Conservation (phyloP, 2,888 invertebrate species). For the Theristus sp. region DNA sequence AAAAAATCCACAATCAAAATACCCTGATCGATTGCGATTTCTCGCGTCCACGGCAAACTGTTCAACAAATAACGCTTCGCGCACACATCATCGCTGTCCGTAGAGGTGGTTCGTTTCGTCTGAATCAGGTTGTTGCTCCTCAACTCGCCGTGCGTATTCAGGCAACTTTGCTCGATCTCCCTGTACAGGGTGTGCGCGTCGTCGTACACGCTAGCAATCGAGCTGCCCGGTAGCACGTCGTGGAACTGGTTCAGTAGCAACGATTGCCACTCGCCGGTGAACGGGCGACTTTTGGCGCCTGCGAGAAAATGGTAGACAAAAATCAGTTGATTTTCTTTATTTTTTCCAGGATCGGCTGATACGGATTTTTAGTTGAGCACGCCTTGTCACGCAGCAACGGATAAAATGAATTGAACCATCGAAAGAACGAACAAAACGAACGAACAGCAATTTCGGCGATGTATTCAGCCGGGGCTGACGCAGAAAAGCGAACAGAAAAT, state of each 20-base stretch:
- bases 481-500: background rate
- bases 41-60: background rate
- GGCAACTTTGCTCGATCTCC: too few species aligned
- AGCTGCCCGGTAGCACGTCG: constrained; percentile 38
- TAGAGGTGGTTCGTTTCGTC: background rate
- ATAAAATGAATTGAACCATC: background rate
- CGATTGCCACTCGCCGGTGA: constrained; percentile 30
- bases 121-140: too few species aligned
- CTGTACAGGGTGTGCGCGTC: background rate
- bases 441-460: background rate
- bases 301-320: background rate
- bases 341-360: too few species aligned
- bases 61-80: too few species aligned
- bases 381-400: background rate
- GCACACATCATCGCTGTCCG: background rate
- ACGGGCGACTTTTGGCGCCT: background rate
- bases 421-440: background rate
- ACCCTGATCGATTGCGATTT: too few species aligned
- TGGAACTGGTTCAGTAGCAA: constrained; percentile 39
- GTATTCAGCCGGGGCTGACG: too few species aligned
- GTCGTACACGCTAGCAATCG: constrained; percentile 23
- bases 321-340: too few species aligned
- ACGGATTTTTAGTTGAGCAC: too few species aligned
- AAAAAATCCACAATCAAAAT: too few species aligned
- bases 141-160: too few species aligned